Evolutionary conservation across 2,888 invertebrate genomes (phyloP), one percentile per base, ranked within the genome.

Genomic region (Tetragonula carbonaria): DNA sequence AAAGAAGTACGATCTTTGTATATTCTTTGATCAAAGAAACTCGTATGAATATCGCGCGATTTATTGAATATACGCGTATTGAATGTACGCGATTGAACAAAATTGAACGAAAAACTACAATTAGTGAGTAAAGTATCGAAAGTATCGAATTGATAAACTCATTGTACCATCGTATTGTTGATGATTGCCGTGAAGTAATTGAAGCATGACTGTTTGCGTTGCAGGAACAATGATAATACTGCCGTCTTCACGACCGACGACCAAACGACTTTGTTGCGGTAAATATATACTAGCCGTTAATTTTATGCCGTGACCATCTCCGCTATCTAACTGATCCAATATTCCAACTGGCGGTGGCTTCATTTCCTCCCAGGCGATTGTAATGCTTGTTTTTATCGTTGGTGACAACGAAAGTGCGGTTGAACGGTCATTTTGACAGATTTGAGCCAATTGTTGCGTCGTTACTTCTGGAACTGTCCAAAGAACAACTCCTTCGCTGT

Each of bases 161-260:
- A 82, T 81, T 50, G 71, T 81, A 97, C 97, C 97, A 91, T 97
- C 96, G 86, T 96, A 96, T 89, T 97, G 97, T 92, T 98, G 98
- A 94, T 98, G 98, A 86, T 96, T 97, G 11, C 98, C 98, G 90
- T 98, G 98, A 78, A 99, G 95, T 76, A 99, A 95, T 92, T 99
- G 99, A 87, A 98, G 95, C 96, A 98, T 98, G 5, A 99, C 98
- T 0, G 99, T 98, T 93, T 99, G 98, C 0, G 98, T 98, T 0
- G 99, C 99, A 45, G 99, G 98, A 73, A 99, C 97, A 84, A 99
- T 98, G 38, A 99, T 97, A 85, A 99, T 99, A 77, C 98, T 97
- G 3, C 99, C 99, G 93, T 99, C 99, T 93, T 98, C 98, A 16
- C 99, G 96, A 0, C 99, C 99, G 85, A 99, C 98, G 18, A 99